Evolutionary conservation across 2,797 vertebrate genomes (phyloP).

Genomic region (Microcaecilia unicolor): DNA sequence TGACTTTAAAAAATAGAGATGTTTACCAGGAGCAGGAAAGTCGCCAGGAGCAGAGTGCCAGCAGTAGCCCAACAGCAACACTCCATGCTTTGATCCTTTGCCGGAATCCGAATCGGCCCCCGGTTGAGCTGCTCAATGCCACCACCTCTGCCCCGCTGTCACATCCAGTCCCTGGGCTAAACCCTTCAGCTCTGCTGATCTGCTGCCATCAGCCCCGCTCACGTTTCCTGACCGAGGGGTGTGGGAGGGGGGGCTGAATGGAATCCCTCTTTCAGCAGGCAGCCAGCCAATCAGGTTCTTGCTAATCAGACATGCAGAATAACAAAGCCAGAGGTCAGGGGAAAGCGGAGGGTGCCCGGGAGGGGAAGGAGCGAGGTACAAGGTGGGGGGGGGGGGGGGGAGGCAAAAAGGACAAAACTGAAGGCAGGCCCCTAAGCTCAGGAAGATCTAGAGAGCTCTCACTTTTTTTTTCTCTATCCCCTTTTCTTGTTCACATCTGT

Average conservation of each 20-base stretch:
- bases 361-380: background rate
- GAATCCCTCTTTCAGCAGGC: conserved; percentile 56
- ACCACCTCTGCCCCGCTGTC: conserved; percentile 48
- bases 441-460: no score
- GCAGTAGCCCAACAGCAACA: conserved; percentile 45
- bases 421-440: no score
- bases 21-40: conserved; percentile 75
- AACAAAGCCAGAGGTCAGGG: conserved; percentile 51
- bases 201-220: conserved; percentile 47
- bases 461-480: no score
- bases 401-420: conserved; percentile 9
- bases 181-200: conserved; percentile 36
- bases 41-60: conserved; percentile 53
- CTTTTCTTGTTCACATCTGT: no score
- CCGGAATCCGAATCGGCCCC: conserved; percentile 20
- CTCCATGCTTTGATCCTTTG: conserved; percentile 60
- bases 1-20: conserved; percentile 10
- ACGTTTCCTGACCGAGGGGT: conserved; percentile 40
- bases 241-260: conserved; percentile 38
- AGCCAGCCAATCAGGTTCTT: conserved; percentile 67
- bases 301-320: conserved; percentile 64
- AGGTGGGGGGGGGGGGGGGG: conserved; percentile 20
- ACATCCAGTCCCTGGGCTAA: conserved; percentile 32
- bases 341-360: conserved; percentile 10
- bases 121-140: conserved; percentile 11